phyloP scores from a whole-genome alignment of 1,140 invertebrate genomes.

The roundworm (Caenorhabditis elegans) region WBcel235 BX284604.4:4646001-4646500 shows the following conservation, averaged over 20 bases:
- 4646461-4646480: neutral
- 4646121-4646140: too few relatives aligned
- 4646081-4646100: too few relatives aligned
- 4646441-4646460: neutral
- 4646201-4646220: constrained; percentile 10
- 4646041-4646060: too few relatives aligned
- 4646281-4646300: neutral
- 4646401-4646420: neutral
- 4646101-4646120: too few relatives aligned
- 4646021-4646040: too few relatives aligned
- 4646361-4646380: neutral
- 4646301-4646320: neutral
- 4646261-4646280: neutral
- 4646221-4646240: neutral
- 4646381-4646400: neutral
- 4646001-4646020: too few relatives aligned
- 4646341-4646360: neutral
- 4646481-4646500: constrained; percentile 6
- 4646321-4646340: too few relatives aligned
- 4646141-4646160: too few relatives aligned
- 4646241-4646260: neutral
- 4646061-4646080: too few relatives aligned
- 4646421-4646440: neutral
- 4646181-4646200: neutral
- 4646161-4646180: too few relatives aligned